Percentiles rank a stretch among this genome's conserved stretches.
Conservation (phyloP, 2,888 invertebrate species). For the Alitta virens region DNA sequence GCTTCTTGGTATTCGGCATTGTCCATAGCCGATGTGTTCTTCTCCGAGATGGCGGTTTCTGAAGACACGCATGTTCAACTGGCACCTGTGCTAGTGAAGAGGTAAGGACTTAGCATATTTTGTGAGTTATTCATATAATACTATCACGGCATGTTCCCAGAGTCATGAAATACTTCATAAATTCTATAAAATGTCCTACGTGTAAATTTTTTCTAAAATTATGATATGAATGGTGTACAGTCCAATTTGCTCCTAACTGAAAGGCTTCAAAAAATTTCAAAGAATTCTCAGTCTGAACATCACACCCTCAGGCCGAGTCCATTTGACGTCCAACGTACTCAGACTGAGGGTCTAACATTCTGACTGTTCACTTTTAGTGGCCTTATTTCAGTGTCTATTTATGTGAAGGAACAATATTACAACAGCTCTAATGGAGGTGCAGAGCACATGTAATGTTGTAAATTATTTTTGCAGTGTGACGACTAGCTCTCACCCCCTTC, state of each 20-base stretch:
- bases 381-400: no score
- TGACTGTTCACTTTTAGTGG: no score
- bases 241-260: no score
- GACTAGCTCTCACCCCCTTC: conserved; percentile 43
- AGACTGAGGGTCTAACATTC: no score
- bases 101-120: conserved; percentile 28
- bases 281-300: no score
- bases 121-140: neutral
- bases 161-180: neutral
- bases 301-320: no score
- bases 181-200: neutral
- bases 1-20: conserved; percentile 29
- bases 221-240: neutral
- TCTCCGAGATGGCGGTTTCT: conserved; percentile 40
- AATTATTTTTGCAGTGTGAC: conserved; percentile 33
- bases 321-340: no score
- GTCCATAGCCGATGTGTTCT: conserved; percentile 42
- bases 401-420: no score
- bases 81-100: conserved; percentile 40
- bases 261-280: no score
- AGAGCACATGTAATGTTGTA: no score
- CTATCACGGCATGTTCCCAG: neutral
- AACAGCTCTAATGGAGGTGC: no score
- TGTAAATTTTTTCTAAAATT: neutral
- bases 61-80: conserved; percentile 37